Evolutionary conservation across 1,140 invertebrate genomes (phyloP), one percentile per base, ranked within the genome.

Genomic region (Phthorimaea operculella): DNA sequence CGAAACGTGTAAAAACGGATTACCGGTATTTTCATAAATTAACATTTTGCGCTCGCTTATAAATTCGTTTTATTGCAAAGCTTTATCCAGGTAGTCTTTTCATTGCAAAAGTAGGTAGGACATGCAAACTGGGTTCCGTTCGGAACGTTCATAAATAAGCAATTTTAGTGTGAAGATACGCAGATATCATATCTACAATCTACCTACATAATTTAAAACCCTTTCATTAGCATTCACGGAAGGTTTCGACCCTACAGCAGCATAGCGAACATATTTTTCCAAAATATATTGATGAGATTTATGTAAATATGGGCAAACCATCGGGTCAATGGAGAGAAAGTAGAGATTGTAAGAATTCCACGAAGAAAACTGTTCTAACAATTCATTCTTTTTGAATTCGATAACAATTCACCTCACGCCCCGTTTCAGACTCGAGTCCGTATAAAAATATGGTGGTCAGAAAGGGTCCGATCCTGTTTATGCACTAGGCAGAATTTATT

Each of bases 151-250:
- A 28, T 28, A 28, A 28, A 28, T 28, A 28, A 28, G 21, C 21
- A 28, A 28, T 28, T 28, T 28, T 28, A 28, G 21, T 28, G 21
- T 28, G 21, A 28, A 28, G 21, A 28, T 28, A 28, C 21, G 21
- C 21, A 28, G 21, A 28, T 28, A 28, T 28, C 21, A 28, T 28
- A 28, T 28, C 21, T 33, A 10, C 50, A 36, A 51, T 17, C 50
- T 51, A 51, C 14, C 6, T 52, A 50, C 48, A 50, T 51, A 47
- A 47, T 47, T 47, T 47, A 16, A 15, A 50, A 18, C 33, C 39
- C 9, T 42, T 52, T 57, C 48, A 61, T 61, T 58, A 49, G 55
- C 51, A 61, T 61, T 57, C 55, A 55, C 28, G 52, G 33, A 44
- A 33, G 7, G 55, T 42, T 17, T 44, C 42, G 45, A 52, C 50